Base-by-base conservation (phyloP, 2,113 vertebrate genomes). In the Bostrychus sinensis region DNA sequence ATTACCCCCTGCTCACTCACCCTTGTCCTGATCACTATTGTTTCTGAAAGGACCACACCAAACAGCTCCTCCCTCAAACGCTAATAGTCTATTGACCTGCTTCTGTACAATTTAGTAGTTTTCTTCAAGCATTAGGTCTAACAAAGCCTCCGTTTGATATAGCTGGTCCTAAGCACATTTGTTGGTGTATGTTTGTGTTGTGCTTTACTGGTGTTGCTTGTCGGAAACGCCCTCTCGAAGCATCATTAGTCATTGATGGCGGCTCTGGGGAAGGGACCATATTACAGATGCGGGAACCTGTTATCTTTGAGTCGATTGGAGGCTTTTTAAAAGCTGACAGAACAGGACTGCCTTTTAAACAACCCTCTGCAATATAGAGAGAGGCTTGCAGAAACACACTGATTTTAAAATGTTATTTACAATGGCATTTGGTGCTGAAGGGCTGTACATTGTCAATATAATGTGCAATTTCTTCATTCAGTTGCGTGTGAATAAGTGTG, bases 161-260 rank as follows among this genome's bases (percentile, higher is more conserved):
- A 14, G 34, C 64, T 41, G 32, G 42, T 56, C 66, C 58, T 20
- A 50, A 45, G 48, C 56, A 46, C 60, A 66, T 14, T 62, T 46
- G 56, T 56, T 60, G 68, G 13, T 46, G 43, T 68, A 19, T 66
- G 69, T 79, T 77, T 81, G 61, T 72, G 82, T 73, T 81, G 65
- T 70, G 65, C 67, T 72, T 72, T 78, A 75, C 62, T 78, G 73
- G 56, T 78, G 85, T 66, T 62, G 56, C 84, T 66, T 74, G 80
- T 30, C 51, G 59, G 76, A 83, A 77, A 59, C 25, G 70, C 75
- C 70, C 82, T 69, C 75, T 75, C 22, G 14, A 76, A 68, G 69
- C 67, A 43, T 88, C 81, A 85, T 89, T 85, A 86, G 85, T 88
- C 75, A 89, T 88, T 88, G 79, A 89, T 75, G 72, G 77, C 82